phyloP scores from a whole-genome alignment of 2,888 invertebrate genomes.

The Boloria selene region DNA sequence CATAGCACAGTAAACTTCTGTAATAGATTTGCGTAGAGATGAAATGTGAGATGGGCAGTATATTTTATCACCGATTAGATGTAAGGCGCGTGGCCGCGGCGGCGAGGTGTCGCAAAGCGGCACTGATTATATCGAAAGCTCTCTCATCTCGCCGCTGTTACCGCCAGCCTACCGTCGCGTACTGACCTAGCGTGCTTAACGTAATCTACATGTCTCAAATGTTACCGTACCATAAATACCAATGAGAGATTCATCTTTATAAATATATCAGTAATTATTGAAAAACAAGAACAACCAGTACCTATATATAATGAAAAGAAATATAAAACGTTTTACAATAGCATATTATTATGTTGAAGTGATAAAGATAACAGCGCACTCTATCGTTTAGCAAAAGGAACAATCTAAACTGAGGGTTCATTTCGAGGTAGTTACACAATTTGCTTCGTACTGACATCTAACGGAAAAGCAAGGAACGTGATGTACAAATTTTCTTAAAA shows the following conservation, averaged over 20 bases:
- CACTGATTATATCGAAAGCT: constrained; percentile 60
- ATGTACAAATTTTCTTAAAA: constrained; percentile 1
- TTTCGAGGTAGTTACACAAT: constrained; percentile 42
- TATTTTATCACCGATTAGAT: constrained; percentile 72
- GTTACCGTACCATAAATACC: not conserved
- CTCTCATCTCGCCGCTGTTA: constrained; percentile 71
- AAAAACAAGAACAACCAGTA: not conserved
- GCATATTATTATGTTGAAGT: not conserved
- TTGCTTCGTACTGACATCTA: constrained; percentile 65
- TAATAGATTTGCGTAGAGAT: constrained; percentile 56
- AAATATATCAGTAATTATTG: not conserved
- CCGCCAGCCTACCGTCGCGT: constrained; percentile 31
- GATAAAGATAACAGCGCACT: constrained; percentile 57
- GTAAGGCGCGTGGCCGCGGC: constrained; percentile 64
- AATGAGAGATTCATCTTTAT: not conserved
- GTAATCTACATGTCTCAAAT: constrained; percentile 7
- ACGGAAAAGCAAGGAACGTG: constrained; percentile 58
- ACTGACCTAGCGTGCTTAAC: constrained; percentile 13
- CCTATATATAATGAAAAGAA: not conserved
- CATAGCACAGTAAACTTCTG: constrained; percentile 46
- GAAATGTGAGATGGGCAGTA: constrained; percentile 66
- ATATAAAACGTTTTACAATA: not conserved
- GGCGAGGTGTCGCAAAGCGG: constrained; percentile 67
- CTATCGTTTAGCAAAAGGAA: constrained; percentile 57
- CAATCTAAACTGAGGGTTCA: constrained; percentile 48